Evolutionary conservation across 2,113 vertebrate genomes (phyloP), one percentile per base, ranked within the genome.

Genomic region (Pygoscelis adeliae): DNA sequence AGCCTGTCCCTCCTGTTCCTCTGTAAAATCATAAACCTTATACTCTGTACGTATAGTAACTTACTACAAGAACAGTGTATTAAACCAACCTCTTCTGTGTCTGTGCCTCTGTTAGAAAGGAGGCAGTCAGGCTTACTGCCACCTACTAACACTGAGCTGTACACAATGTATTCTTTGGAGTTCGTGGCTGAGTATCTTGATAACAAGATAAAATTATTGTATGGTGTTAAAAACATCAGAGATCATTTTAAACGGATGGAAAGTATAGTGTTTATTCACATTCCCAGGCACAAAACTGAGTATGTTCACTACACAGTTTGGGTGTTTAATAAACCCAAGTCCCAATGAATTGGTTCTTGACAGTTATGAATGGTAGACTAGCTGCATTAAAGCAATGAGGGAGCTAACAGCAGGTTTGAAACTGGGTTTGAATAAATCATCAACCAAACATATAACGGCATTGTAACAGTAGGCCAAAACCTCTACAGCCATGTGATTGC

Each of bases 361-460:
- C 98, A 99, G 98, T 98, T 98, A 98, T 98, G 98, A 99, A 99
- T 99, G 98, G 98, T 98, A 95, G 93, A 95, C 95, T 89, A 92
- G 94, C 97, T 98, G 95, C 97, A 98, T 98, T 98, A 98, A 98
- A 98, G 97, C 97, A 98, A 97, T 96, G 97, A 98, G 97, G 96
- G 98, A 97, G 95, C 98, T 97, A 98, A 97, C 96, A 96, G 97
- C 97, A 96, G 96, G 92, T 97, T 97, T 98, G 95, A 97, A 98
- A 98, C 97, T 95, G 81, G 82, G 84, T 97, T 98, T 99, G 96
- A 99, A 98, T 98, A 98, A 98, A 98, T 99, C 98, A 98, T 98
- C 98, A 98, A 79, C 98, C 93, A 97, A 95, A 97, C 87, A 94
- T 80, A 81, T 83, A 98, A 94, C 32, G 1, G 93, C 69, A 65